Evolutionary conservation across 2,797 vertebrate genomes (phyloP).

Genomic region (Falco columbarius): DNA sequence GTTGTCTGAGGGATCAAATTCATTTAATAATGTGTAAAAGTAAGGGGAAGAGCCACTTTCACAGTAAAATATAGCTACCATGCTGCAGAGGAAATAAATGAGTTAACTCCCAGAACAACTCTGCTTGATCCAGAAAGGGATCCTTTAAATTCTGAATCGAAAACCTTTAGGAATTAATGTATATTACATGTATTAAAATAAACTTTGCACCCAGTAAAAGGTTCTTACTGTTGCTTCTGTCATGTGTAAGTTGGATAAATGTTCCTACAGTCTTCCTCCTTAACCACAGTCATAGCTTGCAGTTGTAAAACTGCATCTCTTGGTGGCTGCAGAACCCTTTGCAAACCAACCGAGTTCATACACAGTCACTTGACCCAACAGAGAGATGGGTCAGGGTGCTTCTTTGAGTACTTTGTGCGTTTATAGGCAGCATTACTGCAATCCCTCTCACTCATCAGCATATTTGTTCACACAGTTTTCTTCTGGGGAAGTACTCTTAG

Average conservation of each 20-base stretch:
- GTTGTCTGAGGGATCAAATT: neutral
- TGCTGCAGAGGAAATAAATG: neutral
- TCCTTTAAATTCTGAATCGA: neutral
- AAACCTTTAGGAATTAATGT: neutral
- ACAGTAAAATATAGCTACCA: neutral
- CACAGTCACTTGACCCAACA: neutral
- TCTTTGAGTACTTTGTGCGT: neutral
- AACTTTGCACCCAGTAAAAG: neutral
- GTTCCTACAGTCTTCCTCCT: neutral
- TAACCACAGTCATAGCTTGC: neutral
- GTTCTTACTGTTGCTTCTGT: neutral
- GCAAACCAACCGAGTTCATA: neutral
- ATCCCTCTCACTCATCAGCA: neutral
- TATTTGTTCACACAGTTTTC: neutral
- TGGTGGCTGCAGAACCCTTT: neutral
- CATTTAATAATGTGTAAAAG: neutral
- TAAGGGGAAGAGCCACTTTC: neutral
- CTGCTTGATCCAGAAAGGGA: neutral
- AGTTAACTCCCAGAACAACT: neutral
- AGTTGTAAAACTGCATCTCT: neutral
- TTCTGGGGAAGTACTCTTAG: neutral
- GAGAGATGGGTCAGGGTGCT: neutral
- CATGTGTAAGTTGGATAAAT: fast-evolving
- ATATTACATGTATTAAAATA: neutral
- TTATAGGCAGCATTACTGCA: neutral